Conservation (phyloP, 37 sponge, comb jelly and placozoan species). For the Oopsacas minuta region DNA sequence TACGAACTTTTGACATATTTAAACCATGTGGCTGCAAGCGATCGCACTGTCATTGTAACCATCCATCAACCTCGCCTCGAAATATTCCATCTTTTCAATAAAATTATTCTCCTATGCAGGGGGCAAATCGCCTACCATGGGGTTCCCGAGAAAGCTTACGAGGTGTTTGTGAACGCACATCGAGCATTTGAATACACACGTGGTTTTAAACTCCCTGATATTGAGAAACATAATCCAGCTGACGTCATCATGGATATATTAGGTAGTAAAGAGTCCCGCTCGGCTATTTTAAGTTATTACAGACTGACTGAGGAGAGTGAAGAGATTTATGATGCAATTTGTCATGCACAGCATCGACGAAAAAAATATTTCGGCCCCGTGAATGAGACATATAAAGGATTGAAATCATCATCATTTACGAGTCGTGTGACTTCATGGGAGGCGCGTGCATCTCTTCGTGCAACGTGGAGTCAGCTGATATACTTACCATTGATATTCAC, state of each 20-base stretch:
- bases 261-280: slow-evolving; percentile 30
- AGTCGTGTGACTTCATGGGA: slow-evolving; percentile 34
- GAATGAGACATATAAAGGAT: not conserved
- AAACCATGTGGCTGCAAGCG: slow-evolving; percentile 42
- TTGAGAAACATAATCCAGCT: slow-evolving; percentile 25
- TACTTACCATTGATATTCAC: slow-evolving; percentile 63
- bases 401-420: not conserved
- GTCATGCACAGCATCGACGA: not conserved
- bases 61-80: slow-evolving; percentile 86
- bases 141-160: slow-evolving; percentile 60
- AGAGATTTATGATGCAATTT: slow-evolving; percentile 32
- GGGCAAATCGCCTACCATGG: slow-evolving; percentile 86
- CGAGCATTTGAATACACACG: not conserved
- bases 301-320: slow-evolving; percentile 25
- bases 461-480: not conserved
- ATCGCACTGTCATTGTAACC: slow-evolving; percentile 63
- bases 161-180: slow-evolving; percentile 36
- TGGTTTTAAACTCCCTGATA: not conserved
- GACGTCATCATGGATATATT: slow-evolving; percentile 77
- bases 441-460: slow-evolving; percentile 41
- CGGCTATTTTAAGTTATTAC: slow-evolving; percentile 30
- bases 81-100: slow-evolving; percentile 85
- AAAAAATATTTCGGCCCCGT: not conserved
- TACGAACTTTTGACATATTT: slow-evolving; percentile 45
- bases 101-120: slow-evolving; percentile 59